Conservation (phyloP, 2,888 invertebrate genomes). For the Ceramica pisi region DNA sequence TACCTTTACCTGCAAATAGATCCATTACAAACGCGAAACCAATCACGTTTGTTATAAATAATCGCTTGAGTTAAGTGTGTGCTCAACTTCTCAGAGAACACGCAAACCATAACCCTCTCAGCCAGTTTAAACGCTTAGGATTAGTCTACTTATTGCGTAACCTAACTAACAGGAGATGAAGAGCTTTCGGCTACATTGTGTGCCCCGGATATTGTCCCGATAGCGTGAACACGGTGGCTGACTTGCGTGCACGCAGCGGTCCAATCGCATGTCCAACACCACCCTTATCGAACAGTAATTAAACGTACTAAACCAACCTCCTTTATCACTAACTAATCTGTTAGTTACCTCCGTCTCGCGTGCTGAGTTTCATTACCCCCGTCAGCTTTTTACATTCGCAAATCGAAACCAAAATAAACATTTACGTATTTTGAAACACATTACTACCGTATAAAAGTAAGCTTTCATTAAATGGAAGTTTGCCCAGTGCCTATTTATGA, state of each 20-base stretch:
- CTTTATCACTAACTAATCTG: slow-evolving; percentile 61
- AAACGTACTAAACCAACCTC: slow-evolving; percentile 60
- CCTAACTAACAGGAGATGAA: slow-evolving; percentile 58
- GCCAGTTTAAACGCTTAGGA: slow-evolving; percentile 18
- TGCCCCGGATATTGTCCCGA: slow-evolving; percentile 65
- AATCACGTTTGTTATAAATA: slow-evolving; percentile 26
- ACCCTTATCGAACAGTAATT: slow-evolving; percentile 63
- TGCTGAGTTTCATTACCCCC: slow-evolving; percentile 67
- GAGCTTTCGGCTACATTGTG: slow-evolving; percentile 58
- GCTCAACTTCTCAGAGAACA: slow-evolving; percentile 24
- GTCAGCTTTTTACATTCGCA: slow-evolving; percentile 25
- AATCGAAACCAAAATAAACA: slow-evolving; percentile 34
- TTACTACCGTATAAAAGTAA: slow-evolving; percentile 28
- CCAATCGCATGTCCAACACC: slow-evolving; percentile 50
- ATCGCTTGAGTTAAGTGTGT: slow-evolving; percentile 24
- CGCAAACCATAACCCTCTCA: slow-evolving; percentile 20
- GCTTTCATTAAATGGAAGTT: slow-evolving; percentile 64
- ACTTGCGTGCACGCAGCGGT: slow-evolving; percentile 66
- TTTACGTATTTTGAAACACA: slow-evolving; percentile 31
- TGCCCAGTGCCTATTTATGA: slow-evolving; percentile 57
- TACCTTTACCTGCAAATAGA: too few relatives aligned
- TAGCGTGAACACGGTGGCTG: slow-evolving; percentile 43
- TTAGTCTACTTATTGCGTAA: slow-evolving; percentile 46
- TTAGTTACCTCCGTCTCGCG: slow-evolving; percentile 63
- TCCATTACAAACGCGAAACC: not conserved